phyloP scores from a whole-genome alignment of 2,888 invertebrate species.

The Drosophila mercatorum region DNA sequence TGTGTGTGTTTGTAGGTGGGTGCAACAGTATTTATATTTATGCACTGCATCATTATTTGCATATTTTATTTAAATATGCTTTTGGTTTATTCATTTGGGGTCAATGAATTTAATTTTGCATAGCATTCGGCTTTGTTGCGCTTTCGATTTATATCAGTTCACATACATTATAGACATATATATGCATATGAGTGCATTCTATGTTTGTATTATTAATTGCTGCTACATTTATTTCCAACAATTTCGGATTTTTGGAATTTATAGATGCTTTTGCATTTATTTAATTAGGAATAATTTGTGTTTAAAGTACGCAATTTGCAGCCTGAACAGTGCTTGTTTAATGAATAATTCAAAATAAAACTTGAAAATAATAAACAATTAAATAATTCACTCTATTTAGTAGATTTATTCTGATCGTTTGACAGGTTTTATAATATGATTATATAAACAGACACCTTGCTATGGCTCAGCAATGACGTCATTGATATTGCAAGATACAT shows the following conservation, averaged over 20 bases:
- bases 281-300: neutral
- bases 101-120: conserved; percentile 65
- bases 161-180: neutral
- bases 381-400: no score
- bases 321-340: neutral
- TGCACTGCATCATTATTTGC: conserved; percentile 50
- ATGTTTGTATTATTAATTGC: conserved; percentile 7
- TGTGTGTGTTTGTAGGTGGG: neutral
- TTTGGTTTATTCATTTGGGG: conserved; percentile 48
- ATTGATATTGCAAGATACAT: no score
- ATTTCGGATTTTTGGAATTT: neutral
- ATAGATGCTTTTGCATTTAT: neutral
- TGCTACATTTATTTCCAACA: conserved; percentile 4
- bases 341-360: no score
- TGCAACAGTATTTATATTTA: conserved; percentile 14
- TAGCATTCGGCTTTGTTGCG: conserved; percentile 33
- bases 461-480: no score
- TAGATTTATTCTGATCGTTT: no score
- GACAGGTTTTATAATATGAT: no score
- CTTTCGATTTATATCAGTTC: conserved; percentile 23
- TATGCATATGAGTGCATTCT: neutral
- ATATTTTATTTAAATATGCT: conserved; percentile 62
- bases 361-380: no score
- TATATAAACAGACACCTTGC: no score
- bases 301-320: neutral